phyloP scores from a whole-genome alignment of 2,888 invertebrate species.

The Antheraea assamensis region DNA sequence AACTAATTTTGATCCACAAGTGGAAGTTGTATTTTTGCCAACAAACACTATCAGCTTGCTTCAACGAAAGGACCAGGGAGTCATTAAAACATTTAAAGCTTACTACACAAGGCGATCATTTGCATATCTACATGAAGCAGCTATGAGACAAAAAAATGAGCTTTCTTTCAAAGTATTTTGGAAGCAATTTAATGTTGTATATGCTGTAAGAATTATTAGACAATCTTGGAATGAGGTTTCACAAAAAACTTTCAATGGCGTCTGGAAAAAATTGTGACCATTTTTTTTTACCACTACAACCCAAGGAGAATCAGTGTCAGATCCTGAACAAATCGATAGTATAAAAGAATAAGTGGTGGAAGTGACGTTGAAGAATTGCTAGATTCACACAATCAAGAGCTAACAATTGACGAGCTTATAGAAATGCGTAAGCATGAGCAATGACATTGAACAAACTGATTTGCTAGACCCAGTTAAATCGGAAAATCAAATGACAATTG shows the following conservation, averaged over 20 bases:
- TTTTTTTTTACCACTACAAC: no score
- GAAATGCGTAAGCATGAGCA: no score
- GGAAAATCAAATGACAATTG: no score
- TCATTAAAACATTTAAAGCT: constrained; percentile 9
- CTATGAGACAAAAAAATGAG: constrained; percentile 16
- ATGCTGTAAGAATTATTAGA: constrained; percentile 27
- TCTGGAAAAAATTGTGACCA: constrained; percentile 18
- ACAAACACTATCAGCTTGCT: constrained; percentile 10
- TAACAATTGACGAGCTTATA: no score
- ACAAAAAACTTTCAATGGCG: background rate
- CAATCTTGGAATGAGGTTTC: constrained; percentile 31
- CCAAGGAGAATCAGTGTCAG: no score
- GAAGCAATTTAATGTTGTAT: constrained; percentile 25
- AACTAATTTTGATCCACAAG: background rate
- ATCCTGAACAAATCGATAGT: no score
- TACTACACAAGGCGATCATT: background rate
- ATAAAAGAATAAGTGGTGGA: no score
- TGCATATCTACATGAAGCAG: constrained; percentile 13
- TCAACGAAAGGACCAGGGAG: constrained; percentile 5
- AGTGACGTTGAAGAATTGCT: no score
- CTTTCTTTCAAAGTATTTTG: constrained; percentile 27
- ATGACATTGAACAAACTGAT: no score
- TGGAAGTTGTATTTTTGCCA: constrained; percentile 10
- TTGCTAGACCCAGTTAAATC: no score
- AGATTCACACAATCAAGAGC: no score